These are phyloP conservation scores for Heliangelus exortis DNA, from an alignment of 2,797 vertebrate species.

Conservation along the genomic window DNA sequence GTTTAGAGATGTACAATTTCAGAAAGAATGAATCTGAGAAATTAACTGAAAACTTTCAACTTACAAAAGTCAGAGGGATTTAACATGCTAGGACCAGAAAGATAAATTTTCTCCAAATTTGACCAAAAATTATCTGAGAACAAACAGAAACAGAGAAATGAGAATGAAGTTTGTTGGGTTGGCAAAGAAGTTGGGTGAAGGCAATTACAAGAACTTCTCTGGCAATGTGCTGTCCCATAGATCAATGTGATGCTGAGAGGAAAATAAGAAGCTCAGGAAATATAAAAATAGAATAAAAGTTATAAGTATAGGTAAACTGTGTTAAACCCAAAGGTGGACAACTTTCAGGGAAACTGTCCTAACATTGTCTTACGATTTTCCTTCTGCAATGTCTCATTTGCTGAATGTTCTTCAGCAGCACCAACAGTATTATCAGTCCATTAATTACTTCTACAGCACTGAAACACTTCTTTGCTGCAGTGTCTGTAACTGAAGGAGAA, in stretches of 20 bases:
- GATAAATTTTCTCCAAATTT: constrained; percentile 52
- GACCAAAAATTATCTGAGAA: constrained; percentile 36
- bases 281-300: neutral
- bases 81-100: neutral
- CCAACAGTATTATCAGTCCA: neutral
- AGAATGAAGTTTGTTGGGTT: neutral
- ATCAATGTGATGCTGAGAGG: neutral
- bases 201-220: neutral
- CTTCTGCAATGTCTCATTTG: neutral
- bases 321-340: neutral
- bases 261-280: neutral
- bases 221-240: neutral
- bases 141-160: neutral
- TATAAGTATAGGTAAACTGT: neutral
- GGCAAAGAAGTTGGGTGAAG: neutral
- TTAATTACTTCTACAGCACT: neutral
- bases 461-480: neutral
- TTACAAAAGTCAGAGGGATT: constrained; percentile 56
- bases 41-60: constrained; percentile 37
- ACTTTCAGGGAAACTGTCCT: neutral
- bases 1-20: neutral
- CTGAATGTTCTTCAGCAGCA: neutral
- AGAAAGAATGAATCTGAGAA: neutral
- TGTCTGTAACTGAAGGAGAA: neutral
- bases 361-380: neutral